Conservation (phyloP, 2,888 invertebrate species). For the Bombylius discolor region DNA sequence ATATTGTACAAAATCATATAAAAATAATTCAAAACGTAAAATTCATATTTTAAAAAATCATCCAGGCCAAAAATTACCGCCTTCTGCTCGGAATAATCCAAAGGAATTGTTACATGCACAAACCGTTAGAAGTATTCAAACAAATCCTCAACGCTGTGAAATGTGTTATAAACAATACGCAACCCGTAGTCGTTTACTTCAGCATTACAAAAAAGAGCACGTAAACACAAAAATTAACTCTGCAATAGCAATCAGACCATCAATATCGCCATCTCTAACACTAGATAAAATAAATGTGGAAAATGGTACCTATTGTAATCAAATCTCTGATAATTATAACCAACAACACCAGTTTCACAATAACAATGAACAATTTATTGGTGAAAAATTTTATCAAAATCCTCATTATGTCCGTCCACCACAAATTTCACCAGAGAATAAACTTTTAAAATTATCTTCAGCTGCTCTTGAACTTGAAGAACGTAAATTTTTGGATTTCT, state of each 20-base stretch:
- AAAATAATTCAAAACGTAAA: constrained; percentile 73
- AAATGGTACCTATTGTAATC: background rate
- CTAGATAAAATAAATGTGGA: background rate
- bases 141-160: constrained; percentile 55
- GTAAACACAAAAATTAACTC: constrained; percentile 22
- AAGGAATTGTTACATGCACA: constrained; percentile 49
- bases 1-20: constrained; percentile 73
- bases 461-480: constrained; percentile 21
- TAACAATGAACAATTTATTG: background rate
- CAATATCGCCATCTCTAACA: background rate
- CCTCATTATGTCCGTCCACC: constrained; percentile 13
- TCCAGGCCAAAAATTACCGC: constrained; percentile 50
- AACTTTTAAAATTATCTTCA: constrained; percentile 19
- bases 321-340: background rate
- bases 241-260: background rate
- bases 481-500: constrained; percentile 18
- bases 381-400: constrained; percentile 8
- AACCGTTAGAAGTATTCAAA: constrained; percentile 58
- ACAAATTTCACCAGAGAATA: constrained; percentile 20
- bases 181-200: constrained; percentile 58
- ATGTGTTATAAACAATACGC: constrained; percentile 84
- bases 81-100: constrained; percentile 30
- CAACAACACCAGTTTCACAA: background rate
- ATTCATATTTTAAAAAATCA: constrained; percentile 70
- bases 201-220: constrained; percentile 55